Evolutionary conservation across 1,140 invertebrate genomes (phyloP).

Genomic region (Cotesia typhae): DNA sequence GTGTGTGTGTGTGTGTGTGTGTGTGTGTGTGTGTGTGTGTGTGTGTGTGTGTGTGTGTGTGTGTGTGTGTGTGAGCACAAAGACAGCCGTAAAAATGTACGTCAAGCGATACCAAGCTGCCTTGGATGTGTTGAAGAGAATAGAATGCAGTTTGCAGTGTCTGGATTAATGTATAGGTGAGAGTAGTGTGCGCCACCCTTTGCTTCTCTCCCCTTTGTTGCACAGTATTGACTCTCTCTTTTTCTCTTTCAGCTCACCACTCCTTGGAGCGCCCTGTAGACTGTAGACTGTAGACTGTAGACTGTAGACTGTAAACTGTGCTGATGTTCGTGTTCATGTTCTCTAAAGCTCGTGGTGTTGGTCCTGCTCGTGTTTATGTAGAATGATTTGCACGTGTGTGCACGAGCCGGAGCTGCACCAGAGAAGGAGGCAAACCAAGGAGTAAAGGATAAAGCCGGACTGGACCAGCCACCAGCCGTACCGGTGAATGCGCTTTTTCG

Average conservation of each 20-base stretch:
- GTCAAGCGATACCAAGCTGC: neutral
- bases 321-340: too few relatives aligned
- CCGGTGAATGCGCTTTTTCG: constrained; percentile 25
- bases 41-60: constrained; percentile 15
- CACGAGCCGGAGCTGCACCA: constrained; percentile 32
- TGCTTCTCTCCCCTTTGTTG: too few relatives aligned
- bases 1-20: constrained; percentile 19
- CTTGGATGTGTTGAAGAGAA: too few relatives aligned
- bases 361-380: constrained; percentile 1
- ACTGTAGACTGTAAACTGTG: too few relatives aligned
- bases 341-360: neutral
- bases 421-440: too few relatives aligned
- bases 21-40: constrained; percentile 18
- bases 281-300: neutral
- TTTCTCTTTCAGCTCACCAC: too few relatives aligned
- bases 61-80: constrained; percentile 15
- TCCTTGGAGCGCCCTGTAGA: too few relatives aligned
- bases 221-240: too few relatives aligned
- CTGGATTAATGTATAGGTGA: too few relatives aligned
- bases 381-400: constrained; percentile 32
- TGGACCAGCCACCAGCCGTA: constrained; percentile 1
- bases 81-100: constrained; percentile 5
- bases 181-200: too few relatives aligned
- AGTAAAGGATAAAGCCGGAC: neutral
- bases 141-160: too few relatives aligned